These are phyloP conservation scores for Ceyx erithaca DNA, from an alignment of 2,797 vertebrate genomes.

Conservation along the genomic window DNA sequence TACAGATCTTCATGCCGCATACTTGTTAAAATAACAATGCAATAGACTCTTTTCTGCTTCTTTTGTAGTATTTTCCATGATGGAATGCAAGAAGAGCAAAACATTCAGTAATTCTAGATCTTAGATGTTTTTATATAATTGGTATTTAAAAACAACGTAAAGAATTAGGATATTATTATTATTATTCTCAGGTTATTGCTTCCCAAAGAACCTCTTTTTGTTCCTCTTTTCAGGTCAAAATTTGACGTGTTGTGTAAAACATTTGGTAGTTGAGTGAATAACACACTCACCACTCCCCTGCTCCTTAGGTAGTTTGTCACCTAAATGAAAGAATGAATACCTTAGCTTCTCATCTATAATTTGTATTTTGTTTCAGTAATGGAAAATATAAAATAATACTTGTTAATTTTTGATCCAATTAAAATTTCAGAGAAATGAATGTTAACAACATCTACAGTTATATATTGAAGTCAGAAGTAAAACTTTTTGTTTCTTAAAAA, in stretches of 20 bases:
- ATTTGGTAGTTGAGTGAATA: background rate
- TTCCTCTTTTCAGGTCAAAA: background rate
- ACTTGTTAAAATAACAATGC: background rate
- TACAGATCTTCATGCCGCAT: background rate
- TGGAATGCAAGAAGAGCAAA: background rate
- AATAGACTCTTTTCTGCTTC: background rate
- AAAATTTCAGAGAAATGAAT: background rate
- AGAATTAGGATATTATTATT: no score
- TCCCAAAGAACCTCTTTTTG: background rate
- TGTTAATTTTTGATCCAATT: background rate
- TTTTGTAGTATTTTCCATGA: background rate
- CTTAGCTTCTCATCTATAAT: background rate
- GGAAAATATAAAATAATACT: background rate
- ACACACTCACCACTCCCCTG: accelerated
- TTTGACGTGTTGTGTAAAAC: background rate
- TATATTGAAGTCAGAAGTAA: background rate
- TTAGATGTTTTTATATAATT: background rate
- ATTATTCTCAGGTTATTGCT: background rate
- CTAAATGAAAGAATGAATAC: background rate
- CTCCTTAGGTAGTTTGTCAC: no score
- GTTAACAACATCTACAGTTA: background rate
- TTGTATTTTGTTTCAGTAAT: background rate
- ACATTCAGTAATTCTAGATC: background rate
- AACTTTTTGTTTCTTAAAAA: background rate
- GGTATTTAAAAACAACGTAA: background rate